Base-by-base conservation (phyloP, 2,888 invertebrate species). In the Gasteruption jaculator region DNA sequence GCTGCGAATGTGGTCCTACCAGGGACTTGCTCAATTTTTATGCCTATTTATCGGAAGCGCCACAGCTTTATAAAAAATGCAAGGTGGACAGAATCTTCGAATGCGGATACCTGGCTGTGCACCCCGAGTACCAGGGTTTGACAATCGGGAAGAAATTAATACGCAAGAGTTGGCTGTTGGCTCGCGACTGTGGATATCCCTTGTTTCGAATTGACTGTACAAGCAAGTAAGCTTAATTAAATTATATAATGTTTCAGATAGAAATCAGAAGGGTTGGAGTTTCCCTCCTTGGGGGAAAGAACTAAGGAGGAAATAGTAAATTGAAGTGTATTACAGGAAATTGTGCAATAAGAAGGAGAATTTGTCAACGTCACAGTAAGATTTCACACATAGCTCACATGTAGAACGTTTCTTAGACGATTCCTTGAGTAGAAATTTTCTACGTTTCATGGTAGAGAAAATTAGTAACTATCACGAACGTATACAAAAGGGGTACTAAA, bases 201-300 rank as follows among this genome's bases (percentile, higher is more conserved):
- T 41, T 61, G 37, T 63, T 66, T 36, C 54, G 60, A 7, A 49
- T 64, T 14, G 60, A 63, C 47, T 63, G 64, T 38, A 58, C 55
- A 12, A 65, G 53, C 60, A 52, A 32, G 64, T 66, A 35, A 50
- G 52, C 43, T 5, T 22, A 7, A n/a, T n/a, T 12, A 5, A 8
- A 10, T 3, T 30, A 8, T 14, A 12, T 5, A 31, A 18, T 31
- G n/a, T 12, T 31, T 8, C 16, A 31, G 31, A 31, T n/a, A 15
- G 10, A 14, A 16, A 16, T 18, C 4, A 5, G 31, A 4, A 5
- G n/a, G 7, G n/a, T 12, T 31, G 16, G 8, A n/a, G 7, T 31
- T 31, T 31, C 31, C 18, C 31, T 5, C 35, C 12, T 37, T 22
- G 25, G 32, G 16, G 27, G n/a, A n/a, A n/a, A n/a, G n/a, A n/a